Evolutionary conservation across 1,140 invertebrate genomes (phyloP).

Genomic region (Meteorus sp.): DNA sequence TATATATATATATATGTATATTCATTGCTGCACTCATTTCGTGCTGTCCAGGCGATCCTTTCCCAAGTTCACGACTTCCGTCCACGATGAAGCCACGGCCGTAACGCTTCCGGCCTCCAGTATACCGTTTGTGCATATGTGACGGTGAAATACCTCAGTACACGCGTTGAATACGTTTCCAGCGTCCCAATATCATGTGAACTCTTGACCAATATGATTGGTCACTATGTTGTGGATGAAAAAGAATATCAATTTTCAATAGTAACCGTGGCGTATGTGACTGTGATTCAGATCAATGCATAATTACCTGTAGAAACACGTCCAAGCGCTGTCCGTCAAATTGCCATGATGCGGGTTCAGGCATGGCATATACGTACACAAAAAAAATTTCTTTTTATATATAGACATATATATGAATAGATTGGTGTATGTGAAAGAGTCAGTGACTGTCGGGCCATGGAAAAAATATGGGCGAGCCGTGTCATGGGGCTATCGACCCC

Average conservation of each 20-base stretch:
- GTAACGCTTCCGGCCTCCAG: conserved; percentile 21
- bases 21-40: conserved; percentile 17
- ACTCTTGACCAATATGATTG: background rate
- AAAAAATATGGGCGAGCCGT: conserved; percentile 15
- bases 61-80: conserved; percentile 28
- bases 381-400: too few species aligned
- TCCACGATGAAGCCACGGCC: conserved; percentile 22
- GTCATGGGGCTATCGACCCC: conserved; percentile 24
- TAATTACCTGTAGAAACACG: background rate
- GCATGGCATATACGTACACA: too few species aligned
- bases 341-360: too few species aligned
- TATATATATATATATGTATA: conserved; percentile 18
- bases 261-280: background rate
- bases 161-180: conserved; percentile 16
- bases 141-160: too few species aligned
- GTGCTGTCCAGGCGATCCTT: conserved; percentile 23
- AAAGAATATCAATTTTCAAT: background rate
- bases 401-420: too few species aligned
- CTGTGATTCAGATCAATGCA: background rate
- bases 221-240: background rate
- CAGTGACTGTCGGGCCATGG: conserved; percentile 6
- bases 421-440: background rate
- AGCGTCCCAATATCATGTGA: conserved; percentile 11
- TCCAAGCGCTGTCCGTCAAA: background rate
- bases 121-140: background rate